Base-by-base conservation (phyloP, 2,888 invertebrate genomes). In the Gandaritis pyraliata region DNA sequence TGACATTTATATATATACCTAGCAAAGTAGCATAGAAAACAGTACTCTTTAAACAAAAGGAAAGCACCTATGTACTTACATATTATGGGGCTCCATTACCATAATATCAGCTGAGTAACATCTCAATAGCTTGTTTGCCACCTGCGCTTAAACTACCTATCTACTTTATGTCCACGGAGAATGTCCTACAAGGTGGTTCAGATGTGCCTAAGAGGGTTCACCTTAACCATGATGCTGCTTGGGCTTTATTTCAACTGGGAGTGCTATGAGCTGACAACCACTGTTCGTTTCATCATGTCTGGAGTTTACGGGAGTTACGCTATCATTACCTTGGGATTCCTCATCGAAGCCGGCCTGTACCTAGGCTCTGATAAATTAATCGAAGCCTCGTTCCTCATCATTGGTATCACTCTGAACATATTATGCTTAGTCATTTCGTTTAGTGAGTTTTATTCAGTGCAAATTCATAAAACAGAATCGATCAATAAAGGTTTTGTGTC, bases 301-400 rank as follows among this genome's bases (percentile, higher is more conserved):
- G 88, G 87, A 30, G 72, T 83, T 0, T 85, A 75, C 18, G 86
- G 87, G 2, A 69, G 80, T 12, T 82, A 75, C 49, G 41, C 73
- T 0, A 59, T 83, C 1, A 55, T 85, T 1, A 72, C 76, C 0
- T 58, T 86, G 0, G 88, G 86, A 0, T 75, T 88, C 18, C 64
- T 87, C 3, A 38, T 86, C 1, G 86, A 88, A 65, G 75, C 74
- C 4, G 85, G 78, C 5, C 58, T 88, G 2, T 59, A 70, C 1
- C 45, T 77, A 1, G 0, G 66, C 0, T 65, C 77, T 1, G 76
- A 83, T 50, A 63, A 65, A 33, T 72, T 72, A 18, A 61, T 83
- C n/a, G 80, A 78, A 58, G 54, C 49, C 8, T 57, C 64, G 0
- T 77, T 82, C n/a, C 64, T 85, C 8, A 16, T 69, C 1, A 45